These are phyloP conservation scores for Cantharis lateralis DNA, from an alignment of 2,888 invertebrate species.

Conservation along the genomic window DNA sequence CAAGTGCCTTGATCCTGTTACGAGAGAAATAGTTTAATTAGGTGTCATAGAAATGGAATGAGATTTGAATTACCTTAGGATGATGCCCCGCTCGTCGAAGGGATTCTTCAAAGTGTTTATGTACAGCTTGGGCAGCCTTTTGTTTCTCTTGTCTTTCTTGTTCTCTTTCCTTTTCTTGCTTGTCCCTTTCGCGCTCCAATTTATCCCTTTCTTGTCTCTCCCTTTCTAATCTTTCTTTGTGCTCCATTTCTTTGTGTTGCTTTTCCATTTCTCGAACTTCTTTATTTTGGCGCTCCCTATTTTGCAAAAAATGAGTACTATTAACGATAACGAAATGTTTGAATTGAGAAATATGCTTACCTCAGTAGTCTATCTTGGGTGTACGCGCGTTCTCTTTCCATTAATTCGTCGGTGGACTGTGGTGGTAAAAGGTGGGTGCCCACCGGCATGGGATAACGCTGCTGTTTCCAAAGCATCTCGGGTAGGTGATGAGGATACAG, in stretches of 20 bases:
- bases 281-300: conserved; percentile 63
- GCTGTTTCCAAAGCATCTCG: conserved; percentile 67
- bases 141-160: conserved; percentile 59
- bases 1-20: conserved; percentile 37
- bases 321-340: background rate
- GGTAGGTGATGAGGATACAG: conserved; percentile 54
- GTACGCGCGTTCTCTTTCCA: conserved; percentile 59
- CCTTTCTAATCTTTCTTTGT: conserved; percentile 59
- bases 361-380: conserved; percentile 68
- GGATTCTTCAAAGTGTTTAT: conserved; percentile 90
- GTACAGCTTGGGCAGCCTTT: conserved; percentile 72
- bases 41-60: background rate
- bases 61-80: conserved; percentile 66
- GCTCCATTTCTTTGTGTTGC: conserved; percentile 53
- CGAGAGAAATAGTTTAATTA: background rate
- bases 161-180: conserved; percentile 64
- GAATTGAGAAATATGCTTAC: conserved; percentile 57
- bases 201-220: conserved; percentile 59
- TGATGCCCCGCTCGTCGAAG: conserved; percentile 70
- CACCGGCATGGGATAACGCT: conserved; percentile 61
- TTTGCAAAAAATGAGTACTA: background rate
- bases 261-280: conserved; percentile 68
- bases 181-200: conserved; percentile 55
- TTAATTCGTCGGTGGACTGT: conserved; percentile 56
- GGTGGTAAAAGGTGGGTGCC: conserved; percentile 57